Evolutionary conservation across 2,113 vertebrate genomes (phyloP), one percentile per base, ranked within the genome.

Genomic region (Plotosus lineatus): DNA sequence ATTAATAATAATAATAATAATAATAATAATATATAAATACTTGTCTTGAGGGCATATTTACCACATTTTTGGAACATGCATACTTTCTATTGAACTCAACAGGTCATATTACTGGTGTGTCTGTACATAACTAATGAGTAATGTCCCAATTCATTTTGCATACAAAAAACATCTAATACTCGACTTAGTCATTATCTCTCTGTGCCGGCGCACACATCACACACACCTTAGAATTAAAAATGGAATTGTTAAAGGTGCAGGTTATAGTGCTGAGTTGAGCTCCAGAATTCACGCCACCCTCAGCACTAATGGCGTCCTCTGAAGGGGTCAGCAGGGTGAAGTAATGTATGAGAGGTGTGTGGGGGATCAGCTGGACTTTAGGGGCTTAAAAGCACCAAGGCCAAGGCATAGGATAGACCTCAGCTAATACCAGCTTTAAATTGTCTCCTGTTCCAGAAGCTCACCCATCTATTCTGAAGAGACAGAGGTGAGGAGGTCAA

Each of bases 341-440:
- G 56, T 55, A 61, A 44, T 36, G 4, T 66, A 60, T 66, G 38
- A 77, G 79, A 73, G 48, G 46, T 60, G 68, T 42, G 69, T n/a
- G 72, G 53, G 42, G 63, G 36, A 36, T 55, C 42, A 44, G 68
- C 56, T 36, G 26, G n/a, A 58, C 21, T 74, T 74, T 19, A 86
- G 68, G 75, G 81, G 82, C 74, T 87, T 88, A 86, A 83, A 83
- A 82, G 81, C 84, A 81, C 65, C 14, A 51, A 82, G 69, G 84
- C 38, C 31, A 76, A 84, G 90, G 87, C 88, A 89, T 80, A 85
- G 90, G 87, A 31, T 72, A 80, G 80, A 78, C 65, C 84, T 78
- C 4, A n/a, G 85, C 86, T 91, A 92, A 91, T 89, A 83, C 87
- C 82, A 56, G 75, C 81, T 84, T 87, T 84, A 90, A 93, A 92